These are phyloP conservation scores for Adelognathus sp. DNA, from an alignment of 2,888 invertebrate genomes.

Conservation along the genomic window DNA sequence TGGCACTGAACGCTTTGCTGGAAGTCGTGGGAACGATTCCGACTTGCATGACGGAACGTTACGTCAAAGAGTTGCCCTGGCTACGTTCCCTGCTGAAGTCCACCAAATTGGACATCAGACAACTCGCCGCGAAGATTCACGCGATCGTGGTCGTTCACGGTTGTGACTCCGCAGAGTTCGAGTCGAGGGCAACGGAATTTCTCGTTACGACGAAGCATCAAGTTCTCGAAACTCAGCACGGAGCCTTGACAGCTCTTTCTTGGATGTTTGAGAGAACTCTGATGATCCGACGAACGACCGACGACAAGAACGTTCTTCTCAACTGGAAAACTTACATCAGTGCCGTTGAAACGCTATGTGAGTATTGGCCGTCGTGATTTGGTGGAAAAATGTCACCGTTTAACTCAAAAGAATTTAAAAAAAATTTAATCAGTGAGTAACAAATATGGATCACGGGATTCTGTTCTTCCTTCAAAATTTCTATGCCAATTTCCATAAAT, in stretches of 20 bases:
- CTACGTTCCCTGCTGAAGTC: conserved; percentile 86
- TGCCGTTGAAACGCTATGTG: conserved; percentile 85
- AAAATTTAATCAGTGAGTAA: no score
- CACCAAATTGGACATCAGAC: conserved; percentile 90
- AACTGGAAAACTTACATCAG: conserved; percentile 85
- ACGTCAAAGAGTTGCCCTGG: conserved; percentile 86
- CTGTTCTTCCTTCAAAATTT: no score
- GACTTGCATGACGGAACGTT: conserved; percentile 85
- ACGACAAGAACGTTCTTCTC: conserved; percentile 76
- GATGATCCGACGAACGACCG: conserved; percentile 79
- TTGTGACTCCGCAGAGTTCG: conserved; percentile 82
- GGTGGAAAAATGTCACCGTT: background rate
- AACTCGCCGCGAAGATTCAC: conserved; percentile 88
- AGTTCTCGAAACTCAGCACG: conserved; percentile 89
- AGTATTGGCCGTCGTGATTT: conserved; percentile 63
- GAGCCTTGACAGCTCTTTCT: conserved; percentile 88
- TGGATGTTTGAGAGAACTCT: conserved; percentile 88
- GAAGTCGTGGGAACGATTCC: conserved; percentile 93
- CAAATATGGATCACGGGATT: no score
- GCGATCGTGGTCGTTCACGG: conserved; percentile 87
- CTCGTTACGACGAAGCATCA: conserved; percentile 83
- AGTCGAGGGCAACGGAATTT: conserved; percentile 83
- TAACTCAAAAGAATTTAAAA: background rate
- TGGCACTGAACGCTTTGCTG: conserved; percentile 88
- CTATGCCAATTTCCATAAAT: no score